Evolutionary conservation across 1,140 invertebrate species (phyloP), one percentile per base, ranked within the genome.

Genomic region (Neodiprion pinetum): DNA sequence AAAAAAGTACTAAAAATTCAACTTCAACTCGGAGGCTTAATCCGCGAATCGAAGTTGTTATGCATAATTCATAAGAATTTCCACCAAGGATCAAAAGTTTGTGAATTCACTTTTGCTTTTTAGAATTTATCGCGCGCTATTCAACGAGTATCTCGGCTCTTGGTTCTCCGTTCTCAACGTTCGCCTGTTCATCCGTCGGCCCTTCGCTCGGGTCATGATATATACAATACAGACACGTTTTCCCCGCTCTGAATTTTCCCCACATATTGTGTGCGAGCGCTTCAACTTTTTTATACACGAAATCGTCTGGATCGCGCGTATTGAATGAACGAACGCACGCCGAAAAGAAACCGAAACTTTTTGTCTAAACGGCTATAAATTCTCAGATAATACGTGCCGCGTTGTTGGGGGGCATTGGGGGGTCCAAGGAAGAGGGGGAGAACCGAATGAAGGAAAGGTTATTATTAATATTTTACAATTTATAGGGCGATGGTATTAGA

Each of bases 21-120:
- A 8, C 53, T 61, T 9, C 4, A 61, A 61, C 53, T 17, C 11
- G 7, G 28, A 40, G 28, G 80, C 81, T 86, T 87, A 87, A 86
- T 87, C 86, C 85, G 84, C 84, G 85, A 88, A 88, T 88, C 87
- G 85, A 88, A 88, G 85, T 85, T 87, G 84, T 86, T 80, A 86
- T 88, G 85, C 86, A 87, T 88, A 85, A 87, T 87, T 87, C 85
- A 88, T 83, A 80, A 23, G 67, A 23, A 23, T 47, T 47, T 69
- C 21, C 67, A 47, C 40, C 8, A 12, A 69, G 14, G 17, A 69
- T 69, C 67, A 69, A 69, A 69, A 69, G 67, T 69, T 69, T 69
- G 67, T 23, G 40, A 69, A 69, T 69, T 69, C 67, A 12, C 12
- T 69, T 69, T 21, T 23, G 40, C 67, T 69, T 69, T 69, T 69